A percentile compares a stretch with the other conserved stretches of the same genome.
Conservation (phyloP, 2,113 vertebrate genomes). For the Oxyruncus cristatus region DNA sequence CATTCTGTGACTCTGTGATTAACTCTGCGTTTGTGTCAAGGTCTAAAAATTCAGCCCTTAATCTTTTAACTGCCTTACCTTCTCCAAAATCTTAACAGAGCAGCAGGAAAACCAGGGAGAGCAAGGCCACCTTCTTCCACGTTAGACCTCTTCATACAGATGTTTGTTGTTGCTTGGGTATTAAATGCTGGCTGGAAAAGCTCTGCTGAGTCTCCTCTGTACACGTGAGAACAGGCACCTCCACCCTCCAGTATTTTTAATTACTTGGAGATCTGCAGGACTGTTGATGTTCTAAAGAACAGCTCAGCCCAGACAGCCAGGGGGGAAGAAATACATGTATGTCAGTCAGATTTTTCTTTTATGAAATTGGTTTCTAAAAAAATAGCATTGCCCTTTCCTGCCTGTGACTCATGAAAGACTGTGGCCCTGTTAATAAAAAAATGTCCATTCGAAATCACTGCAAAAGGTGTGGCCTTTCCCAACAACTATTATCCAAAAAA, state of each 20-base stretch:
- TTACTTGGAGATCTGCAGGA: slow-evolving; percentile 14
- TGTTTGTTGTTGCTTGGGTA: neutral
- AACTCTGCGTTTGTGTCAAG: neutral
- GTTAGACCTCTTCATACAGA: neutral
- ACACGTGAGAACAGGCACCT: slow-evolving; percentile 40
- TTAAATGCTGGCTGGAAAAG: neutral
- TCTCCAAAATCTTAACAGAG: neutral
- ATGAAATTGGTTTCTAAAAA: neutral
- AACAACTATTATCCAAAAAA: neutral
- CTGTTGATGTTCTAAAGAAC: slow-evolving; percentile 31
- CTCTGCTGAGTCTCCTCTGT: neutral
- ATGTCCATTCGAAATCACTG: neutral
- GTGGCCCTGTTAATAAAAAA: neutral
- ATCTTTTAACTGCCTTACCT: neutral
- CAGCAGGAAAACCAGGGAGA: neutral
- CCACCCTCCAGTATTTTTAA: slow-evolving; percentile 50
- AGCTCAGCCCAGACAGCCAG: neutral
- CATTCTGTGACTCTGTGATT: neutral
- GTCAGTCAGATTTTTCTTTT: neutral
- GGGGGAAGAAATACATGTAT: neutral
- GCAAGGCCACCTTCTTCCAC: neutral
- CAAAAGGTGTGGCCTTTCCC: neutral
- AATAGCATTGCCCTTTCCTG: neutral
- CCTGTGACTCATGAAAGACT: neutral
- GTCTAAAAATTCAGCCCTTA: neutral